Evolutionary conservation across 2,797 vertebrate species (phyloP), one percentile per base, ranked within the genome.

Genomic region (Erethizon dorsatum): DNA sequence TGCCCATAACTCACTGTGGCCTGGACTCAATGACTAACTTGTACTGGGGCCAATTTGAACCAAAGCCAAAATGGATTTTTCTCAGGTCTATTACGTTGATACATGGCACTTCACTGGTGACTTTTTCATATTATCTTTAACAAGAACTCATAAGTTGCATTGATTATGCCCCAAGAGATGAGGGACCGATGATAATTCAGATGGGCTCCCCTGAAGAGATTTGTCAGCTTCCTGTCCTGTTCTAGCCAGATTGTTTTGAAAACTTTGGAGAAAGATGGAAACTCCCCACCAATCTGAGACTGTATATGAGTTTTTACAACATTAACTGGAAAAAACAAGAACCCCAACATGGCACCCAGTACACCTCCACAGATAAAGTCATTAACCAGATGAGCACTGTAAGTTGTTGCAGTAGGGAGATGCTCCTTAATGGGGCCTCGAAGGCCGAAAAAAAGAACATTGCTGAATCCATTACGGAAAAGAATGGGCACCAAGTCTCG

Each of bases 151-250:
- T 99, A 99, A 37, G 99, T 99, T 12, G 99, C 99, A 20, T 99
- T 99, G 98, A 99, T 99, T 98, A 99, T 99, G 47, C 99, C 99
- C 99, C 99, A 99, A 59, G 99, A 99, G 91, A 99, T 98, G 54
- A 99, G 98, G 0, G 99, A 99, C 18, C 99, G 99, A 90, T 99
- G 99, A 98, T 99, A 99, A 98, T 99, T 99, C 95, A 99, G 99
- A 91, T 99, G 99, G 37, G 99, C 99, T 17, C 99, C 99, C 71
- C 99, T 98, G 96, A 99, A 99, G 79, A 99, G 99, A 98, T 98
- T 99, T 1, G 98, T 98, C 96, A 99, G 61, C 83, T 99, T 99
- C 90, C 99, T 98, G 17, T 99, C 99, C 5, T 99, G 98, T 92
- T 99, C 99, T 79, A 98, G 98, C 99, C 99, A 99, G 97, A 99